phyloP scores from a whole-genome alignment of 1,140 invertebrate species.

The Akabosia matsudoensis region DNA sequence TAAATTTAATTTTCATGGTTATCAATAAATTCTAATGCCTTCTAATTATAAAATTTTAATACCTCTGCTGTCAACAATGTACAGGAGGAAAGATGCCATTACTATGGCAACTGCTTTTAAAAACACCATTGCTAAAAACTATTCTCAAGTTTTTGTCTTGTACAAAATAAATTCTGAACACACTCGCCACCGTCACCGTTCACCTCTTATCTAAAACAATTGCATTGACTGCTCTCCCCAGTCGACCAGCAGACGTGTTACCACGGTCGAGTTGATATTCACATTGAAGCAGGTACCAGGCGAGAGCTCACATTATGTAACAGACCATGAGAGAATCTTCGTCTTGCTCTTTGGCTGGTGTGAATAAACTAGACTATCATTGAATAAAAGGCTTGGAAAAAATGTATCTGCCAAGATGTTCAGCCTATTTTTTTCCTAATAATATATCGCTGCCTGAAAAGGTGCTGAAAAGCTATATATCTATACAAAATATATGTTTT shows the following conservation, averaged over 20 bases:
- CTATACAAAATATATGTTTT: no score
- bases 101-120: neutral
- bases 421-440: neutral
- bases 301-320: conserved; percentile 2
- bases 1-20: no score
- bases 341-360: conserved; percentile 7
- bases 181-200: neutral
- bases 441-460: no score
- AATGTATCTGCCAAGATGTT: neutral
- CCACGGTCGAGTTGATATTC: conserved; percentile 21
- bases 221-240: neutral
- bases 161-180: neutral
- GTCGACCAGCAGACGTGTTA: neutral
- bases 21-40: neutral
- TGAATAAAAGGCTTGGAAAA: no score
- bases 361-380: conserved; percentile 21
- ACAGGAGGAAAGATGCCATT: conserved; percentile 24
- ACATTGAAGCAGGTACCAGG: neutral
- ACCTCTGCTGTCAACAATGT: conserved; percentile 34
- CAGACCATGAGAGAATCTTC: neutral
- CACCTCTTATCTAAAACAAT: neutral
- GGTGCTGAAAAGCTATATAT: no score
- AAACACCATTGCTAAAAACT: neutral
- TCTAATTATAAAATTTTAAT: neutral
- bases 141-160: no score